These are phyloP conservation scores for Gerris buenoi DNA, from an alignment of 1,140 invertebrate species.

Conservation along the genomic window DNA sequence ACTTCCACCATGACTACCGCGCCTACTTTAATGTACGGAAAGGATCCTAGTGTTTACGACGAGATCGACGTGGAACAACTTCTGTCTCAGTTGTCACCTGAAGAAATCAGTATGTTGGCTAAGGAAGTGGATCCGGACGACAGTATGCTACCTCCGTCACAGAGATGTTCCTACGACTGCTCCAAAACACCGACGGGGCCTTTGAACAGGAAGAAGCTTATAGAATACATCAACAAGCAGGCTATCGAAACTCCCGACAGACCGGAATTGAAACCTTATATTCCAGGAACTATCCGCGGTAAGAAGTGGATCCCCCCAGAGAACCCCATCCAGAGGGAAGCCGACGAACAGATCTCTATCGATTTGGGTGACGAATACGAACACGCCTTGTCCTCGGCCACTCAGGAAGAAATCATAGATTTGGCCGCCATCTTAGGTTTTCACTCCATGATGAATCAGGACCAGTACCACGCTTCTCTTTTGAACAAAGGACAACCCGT, in stretches of 20 bases:
- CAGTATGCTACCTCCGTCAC: slow-evolving; percentile 84
- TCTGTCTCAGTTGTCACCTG: slow-evolving; percentile 79
- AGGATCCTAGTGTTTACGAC: slow-evolving; percentile 83
- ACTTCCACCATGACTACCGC: slow-evolving; percentile 77
- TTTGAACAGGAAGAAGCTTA: slow-evolving; percentile 85
- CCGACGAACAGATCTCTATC: slow-evolving; percentile 78
- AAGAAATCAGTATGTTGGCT: slow-evolving; percentile 92
- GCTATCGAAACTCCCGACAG: slow-evolving; percentile 92
- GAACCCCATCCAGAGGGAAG: slow-evolving; percentile 59
- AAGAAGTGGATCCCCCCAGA: slow-evolving; percentile 81
- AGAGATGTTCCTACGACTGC: slow-evolving; percentile 91
- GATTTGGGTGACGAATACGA: slow-evolving; percentile 93
- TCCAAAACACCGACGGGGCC: slow-evolving; percentile 89
- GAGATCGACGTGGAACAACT: slow-evolving; percentile 94
- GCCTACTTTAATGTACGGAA: slow-evolving; percentile 76
- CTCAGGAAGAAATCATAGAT: slow-evolving; percentile 98
- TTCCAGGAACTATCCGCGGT: slow-evolving; percentile 74
- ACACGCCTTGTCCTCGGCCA: slow-evolving; percentile 71
- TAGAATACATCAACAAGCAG: slow-evolving; percentile 95
- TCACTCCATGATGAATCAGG: slow-evolving; percentile 99
- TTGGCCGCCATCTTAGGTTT: slow-evolving; percentile 96
- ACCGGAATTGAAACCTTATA: slow-evolving; percentile 88
- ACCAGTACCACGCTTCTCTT: slow-evolving; percentile 94
- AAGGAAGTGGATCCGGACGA: slow-evolving; percentile 99
- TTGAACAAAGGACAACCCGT: slow-evolving; percentile 78